A percentile compares a stretch with the other conserved stretches of the same genome.
These are phyloP conservation scores for Pterocles burchelli DNA, from an alignment of 2,113 vertebrate genomes.

Conservation along the genomic window DNA sequence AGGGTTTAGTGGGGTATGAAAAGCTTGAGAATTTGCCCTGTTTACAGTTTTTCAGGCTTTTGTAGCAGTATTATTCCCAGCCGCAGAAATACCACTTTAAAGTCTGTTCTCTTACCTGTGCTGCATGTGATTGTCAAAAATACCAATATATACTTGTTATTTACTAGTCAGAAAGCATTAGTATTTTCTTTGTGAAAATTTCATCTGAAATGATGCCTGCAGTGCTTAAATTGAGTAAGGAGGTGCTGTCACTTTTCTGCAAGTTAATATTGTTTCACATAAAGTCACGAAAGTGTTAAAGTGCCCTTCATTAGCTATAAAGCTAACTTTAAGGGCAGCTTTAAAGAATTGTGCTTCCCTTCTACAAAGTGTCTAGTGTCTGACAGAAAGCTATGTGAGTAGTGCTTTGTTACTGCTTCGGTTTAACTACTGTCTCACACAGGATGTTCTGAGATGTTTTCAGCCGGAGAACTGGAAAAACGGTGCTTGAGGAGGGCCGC, in stretches of 20 bases:
- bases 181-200: not conserved
- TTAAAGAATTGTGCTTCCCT: not conserved
- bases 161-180: not conserved
- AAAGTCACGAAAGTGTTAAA: not conserved
- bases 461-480: not conserved
- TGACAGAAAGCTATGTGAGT: not conserved
- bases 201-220: not conserved
- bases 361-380: fast-evolving
- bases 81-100: not conserved
- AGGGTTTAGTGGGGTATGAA: not conserved
- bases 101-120: not conserved
- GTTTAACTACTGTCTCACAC: not conserved
- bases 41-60: not conserved
- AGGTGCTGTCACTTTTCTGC: not conserved
- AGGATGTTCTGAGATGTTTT: not conserved
- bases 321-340: not conserved
- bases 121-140: not conserved
- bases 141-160: not conserved
- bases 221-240: not conserved
- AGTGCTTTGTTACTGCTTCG: not conserved
- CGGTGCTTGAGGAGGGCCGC: not conserved
- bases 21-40: not conserved
- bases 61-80: not conserved
- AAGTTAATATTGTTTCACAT: not conserved
- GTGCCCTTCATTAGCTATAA: not conserved